These are phyloP conservation scores for Andrena camellia DNA, from an alignment of 2,888 invertebrate genomes.

Conservation along the genomic window DNA sequence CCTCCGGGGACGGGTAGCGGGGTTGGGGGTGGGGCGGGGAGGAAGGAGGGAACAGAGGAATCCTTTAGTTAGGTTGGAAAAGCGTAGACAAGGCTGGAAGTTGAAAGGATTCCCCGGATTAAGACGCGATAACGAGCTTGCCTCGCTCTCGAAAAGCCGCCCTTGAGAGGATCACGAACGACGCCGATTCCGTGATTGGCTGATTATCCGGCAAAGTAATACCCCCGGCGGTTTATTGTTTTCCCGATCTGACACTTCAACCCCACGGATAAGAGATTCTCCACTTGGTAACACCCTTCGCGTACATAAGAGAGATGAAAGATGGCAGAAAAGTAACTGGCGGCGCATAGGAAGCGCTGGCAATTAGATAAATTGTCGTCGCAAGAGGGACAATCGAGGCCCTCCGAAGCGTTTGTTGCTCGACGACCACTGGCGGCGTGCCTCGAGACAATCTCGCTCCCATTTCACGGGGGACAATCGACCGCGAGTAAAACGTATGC, in stretches of 20 bases:
- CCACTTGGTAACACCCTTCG: constrained; percentile 64
- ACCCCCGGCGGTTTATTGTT: constrained; percentile 73
- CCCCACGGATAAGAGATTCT: constrained; percentile 65
- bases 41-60: constrained; percentile 56
- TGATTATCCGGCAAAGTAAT: constrained; percentile 75
- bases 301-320: constrained; percentile 65
- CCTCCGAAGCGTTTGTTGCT: constrained; percentile 37
- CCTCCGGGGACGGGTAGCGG: constrained; percentile 5
- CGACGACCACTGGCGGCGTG: constrained; percentile 1
- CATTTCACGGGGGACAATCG: constrained; percentile 11
- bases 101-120: constrained; percentile 81
- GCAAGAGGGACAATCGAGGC: constrained; percentile 56
- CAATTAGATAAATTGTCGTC: constrained; percentile 62
- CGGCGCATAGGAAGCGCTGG: constrained; percentile 56
- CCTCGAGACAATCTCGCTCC: constrained; percentile 4
- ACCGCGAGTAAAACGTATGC: constrained; percentile 11
- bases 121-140: constrained; percentile 81
- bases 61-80: constrained; percentile 67
- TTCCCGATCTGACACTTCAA: constrained; percentile 73
- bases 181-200: constrained; percentile 75
- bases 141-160: constrained; percentile 73
- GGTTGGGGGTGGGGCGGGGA: constrained; percentile 32
- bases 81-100: constrained; percentile 72
- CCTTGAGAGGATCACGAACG: constrained; percentile 74
- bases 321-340: constrained; percentile 52